These are phyloP conservation scores for Pseudorectes ferrugineus DNA, from an alignment of 2,113 vertebrate species.

Conservation along the genomic window DNA sequence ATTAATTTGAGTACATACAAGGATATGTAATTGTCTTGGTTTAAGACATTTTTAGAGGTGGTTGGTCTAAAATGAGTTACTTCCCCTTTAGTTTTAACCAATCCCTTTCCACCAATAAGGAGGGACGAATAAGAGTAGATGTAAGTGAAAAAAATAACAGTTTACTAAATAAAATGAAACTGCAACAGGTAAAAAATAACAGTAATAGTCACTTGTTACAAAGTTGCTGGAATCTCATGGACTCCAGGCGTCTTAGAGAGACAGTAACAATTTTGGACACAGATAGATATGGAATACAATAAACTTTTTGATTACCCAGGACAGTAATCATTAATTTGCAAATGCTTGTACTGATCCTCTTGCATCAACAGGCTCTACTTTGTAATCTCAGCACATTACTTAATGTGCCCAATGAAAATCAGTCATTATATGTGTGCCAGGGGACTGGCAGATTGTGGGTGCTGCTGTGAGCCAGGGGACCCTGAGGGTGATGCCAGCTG, in stretches of 20 bases:
- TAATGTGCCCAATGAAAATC: neutral
- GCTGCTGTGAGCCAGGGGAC: neutral
- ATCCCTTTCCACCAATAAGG: neutral
- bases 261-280: neutral
- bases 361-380: neutral
- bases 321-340: neutral
- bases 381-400: neutral
- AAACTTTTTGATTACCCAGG: neutral
- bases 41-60: neutral
- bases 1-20: neutral
- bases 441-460: neutral
- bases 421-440: rapidly evolving
- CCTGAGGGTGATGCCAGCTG: neutral
- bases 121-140: neutral
- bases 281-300: neutral
- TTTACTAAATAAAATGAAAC: neutral
- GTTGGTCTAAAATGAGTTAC: neutral
- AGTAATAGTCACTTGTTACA: neutral
- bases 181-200: neutral
- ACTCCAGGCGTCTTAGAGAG: neutral
- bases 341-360: neutral
- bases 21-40: neutral
- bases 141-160: neutral
- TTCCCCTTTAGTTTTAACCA: neutral
- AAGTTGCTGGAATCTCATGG: neutral